A percentile compares a stretch with the other conserved stretches of the same genome.
Conservation (phyloP, 2,113 vertebrate species). For the Megaleporinus macrocephalus region DNA sequence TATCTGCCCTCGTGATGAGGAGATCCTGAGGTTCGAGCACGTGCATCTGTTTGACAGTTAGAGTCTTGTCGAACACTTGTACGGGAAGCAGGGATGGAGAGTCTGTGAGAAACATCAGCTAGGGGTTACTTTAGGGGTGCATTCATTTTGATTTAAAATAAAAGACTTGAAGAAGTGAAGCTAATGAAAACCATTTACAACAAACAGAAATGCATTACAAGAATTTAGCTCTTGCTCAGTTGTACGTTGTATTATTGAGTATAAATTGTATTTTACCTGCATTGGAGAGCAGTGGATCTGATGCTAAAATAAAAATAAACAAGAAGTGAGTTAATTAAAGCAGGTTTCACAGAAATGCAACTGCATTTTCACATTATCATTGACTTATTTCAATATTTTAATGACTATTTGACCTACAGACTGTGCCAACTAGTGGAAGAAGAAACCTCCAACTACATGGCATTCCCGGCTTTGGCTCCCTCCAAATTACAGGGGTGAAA, state of each 20-base stretch:
- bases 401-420: neutral
- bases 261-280: constrained; percentile 60
- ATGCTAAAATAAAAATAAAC: constrained; percentile 53
- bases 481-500: neutral
- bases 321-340: neutral
- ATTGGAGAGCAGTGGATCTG: constrained; percentile 62
- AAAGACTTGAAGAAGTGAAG: neutral
- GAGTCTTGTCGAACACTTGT: constrained; percentile 92
- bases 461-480: neutral
- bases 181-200: neutral
- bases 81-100: constrained; percentile 77
- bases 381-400: too few species aligned
- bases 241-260: too few species aligned
- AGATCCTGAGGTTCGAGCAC: constrained; percentile 93
- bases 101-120: constrained; percentile 71
- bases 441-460: neutral
- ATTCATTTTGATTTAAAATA: neutral
- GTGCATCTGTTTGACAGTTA: constrained; percentile 94
- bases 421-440: neutral
- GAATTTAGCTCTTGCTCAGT: too few species aligned
- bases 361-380: too few species aligned
- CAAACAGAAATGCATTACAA: too few species aligned
- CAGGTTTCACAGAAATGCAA: neutral
- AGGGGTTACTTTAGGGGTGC: neutral
- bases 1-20: constrained; percentile 89